Evolutionary conservation across 1,140 invertebrate species (phyloP), one percentile per base, ranked within the genome.

Genomic region (Schlechtendalia chinensis): DNA sequence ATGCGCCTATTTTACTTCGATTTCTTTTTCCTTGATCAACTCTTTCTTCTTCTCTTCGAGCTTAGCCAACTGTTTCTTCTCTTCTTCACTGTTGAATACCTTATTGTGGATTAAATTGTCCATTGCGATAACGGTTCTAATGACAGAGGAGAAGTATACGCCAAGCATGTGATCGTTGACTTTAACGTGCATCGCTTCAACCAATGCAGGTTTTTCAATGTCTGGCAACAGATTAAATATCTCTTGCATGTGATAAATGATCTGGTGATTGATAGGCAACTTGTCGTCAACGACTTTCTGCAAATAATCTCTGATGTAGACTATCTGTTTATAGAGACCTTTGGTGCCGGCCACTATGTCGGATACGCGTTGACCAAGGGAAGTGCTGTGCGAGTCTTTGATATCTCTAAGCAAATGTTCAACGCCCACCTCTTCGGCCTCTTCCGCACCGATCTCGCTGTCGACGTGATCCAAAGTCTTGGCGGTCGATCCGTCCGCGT

Each of bases 41-140:
- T 85, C 84, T 85, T 89, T 86, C 83, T 86, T 84, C 87, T 90
- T 88, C 83, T 86, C 84, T 85, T 88, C 85, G 84, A 87, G 83
- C 83, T 88, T 86, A 80, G 87, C 87, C 11, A 93, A 93, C 86
- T 96, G 94, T 82, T 92, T 91, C 82, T 91, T 91, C 86, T 97
- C 95, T 3, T 94, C 94, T 87, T 97, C 95, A 83, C 95, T 91
- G 87, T 98, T 99, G 53, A 96, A 94, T 74, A 98, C 88, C 87
- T 99, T 99, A 86, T 99, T 99, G 86, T 99, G 98, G 83, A 99
- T 99, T 53, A 99, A 90, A 89, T 99, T 99, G 86, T 99, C 97
- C 72, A 99, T 87, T 8, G 98, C 97, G 83, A 99, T 95, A 82
- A 99, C 96, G 0, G 97, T 98, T 81, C 98, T 91, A 16, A 98